Base-by-base conservation (phyloP, 30 jellyfish, hydroid and myxozoan species). In the Chironex yamaguchii region DNA sequence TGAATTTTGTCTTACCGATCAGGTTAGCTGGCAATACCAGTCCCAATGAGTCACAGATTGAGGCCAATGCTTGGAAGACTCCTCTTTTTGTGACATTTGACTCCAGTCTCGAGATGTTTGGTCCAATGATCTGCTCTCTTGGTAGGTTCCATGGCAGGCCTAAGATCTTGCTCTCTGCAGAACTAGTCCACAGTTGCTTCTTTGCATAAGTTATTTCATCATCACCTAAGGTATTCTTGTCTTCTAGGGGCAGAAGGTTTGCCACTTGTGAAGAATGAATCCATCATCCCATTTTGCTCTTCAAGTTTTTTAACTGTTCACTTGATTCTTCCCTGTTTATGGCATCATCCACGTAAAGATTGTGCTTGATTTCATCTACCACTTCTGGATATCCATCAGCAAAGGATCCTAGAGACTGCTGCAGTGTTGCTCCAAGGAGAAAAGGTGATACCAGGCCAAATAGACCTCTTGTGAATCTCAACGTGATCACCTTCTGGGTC, bases 231-330 rank as follows among this genome's bases (percentile, higher is more conserved):
- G 9, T 58, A 12, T 11, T 4, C 24, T 36, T 11, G 0, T 72
- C 76, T 11, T 73, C 96, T 73, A 80, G 71, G 1, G 82, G 22
- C 36, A 51, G 29, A 23, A 28, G 24, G 20, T 90, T 90, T 11
- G 95, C 91, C 95, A 81, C 62, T 81, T 90, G 91, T 90, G 95
- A 33, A 72, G 17, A 21, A 29, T 48, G 68, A 89, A 58, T 6
- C 91, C 91, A 3, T 75, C 97, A 14, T 62, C 87, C 34, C 28
- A 88, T 82, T 14, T 64, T 71, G 1, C 34, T 76, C 51, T 89
- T 89, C 48, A 69, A 0, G 52, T 29, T 48, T 32, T 34, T 30
- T 14, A 76, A 87, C 51, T 82, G 88, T 2, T 82, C 67, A 3
- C 23, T 3, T 24, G 52, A 64, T 52, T 51, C 14, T 6, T 91